phyloP scores from a whole-genome alignment of 2,797 vertebrate species.

The Enteromius afrohamiltoni region DNA sequence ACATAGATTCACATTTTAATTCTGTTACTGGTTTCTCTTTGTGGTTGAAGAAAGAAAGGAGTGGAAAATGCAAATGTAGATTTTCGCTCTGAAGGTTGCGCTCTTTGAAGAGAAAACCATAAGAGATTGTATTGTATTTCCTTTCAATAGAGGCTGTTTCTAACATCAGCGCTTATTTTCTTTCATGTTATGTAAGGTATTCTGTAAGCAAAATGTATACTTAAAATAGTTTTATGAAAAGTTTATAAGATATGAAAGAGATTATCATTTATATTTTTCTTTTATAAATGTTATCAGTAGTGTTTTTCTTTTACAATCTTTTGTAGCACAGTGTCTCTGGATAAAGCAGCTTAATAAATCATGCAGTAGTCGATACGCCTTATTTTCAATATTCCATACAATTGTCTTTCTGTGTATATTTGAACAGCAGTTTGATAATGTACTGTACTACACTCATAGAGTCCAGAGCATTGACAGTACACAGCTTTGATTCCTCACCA shows the following conservation, averaged over 20 bases:
- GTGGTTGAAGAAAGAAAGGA: background rate
- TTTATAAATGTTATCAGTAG: background rate
- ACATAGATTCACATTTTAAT: conserved; percentile 13
- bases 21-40: background rate
- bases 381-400: background rate
- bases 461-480: background rate
- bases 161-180: conserved; percentile 35
- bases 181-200: conserved; percentile 32
- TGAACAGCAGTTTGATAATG: background rate
- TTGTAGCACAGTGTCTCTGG: background rate
- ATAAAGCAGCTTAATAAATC: background rate
- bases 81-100: background rate
- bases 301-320: background rate
- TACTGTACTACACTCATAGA: background rate
- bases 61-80: conserved; percentile 12
- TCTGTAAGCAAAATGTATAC: conserved; percentile 13
- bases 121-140: conserved; percentile 28
- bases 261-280: conserved; percentile 6
- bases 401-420: background rate
- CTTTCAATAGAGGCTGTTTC: conserved; percentile 1
- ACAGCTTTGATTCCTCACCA: background rate
- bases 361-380: background rate
- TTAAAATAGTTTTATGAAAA: background rate
- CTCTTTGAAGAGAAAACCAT: background rate
- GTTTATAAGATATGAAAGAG: background rate